These are phyloP conservation scores for Geopemphigus sp. DNA, from an alignment of 1,140 invertebrate genomes.

Conservation along the genomic window DNA sequence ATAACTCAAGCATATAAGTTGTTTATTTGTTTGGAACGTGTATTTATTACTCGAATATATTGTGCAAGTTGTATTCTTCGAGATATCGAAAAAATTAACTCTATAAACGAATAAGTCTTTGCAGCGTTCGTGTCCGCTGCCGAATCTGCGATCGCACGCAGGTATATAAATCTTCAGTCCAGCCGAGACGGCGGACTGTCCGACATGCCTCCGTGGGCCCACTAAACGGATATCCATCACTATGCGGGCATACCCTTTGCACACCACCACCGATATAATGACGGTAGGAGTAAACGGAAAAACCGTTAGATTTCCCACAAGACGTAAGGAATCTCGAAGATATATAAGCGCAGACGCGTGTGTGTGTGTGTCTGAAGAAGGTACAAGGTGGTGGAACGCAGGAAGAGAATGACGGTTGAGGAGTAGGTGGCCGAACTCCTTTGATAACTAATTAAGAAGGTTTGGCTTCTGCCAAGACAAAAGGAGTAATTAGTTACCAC, in stretches of 20 bases:
- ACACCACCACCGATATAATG: not conserved
- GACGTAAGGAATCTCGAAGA: conserved; percentile 17
- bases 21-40: too few species aligned
- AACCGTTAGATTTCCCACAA: conserved; percentile 47
- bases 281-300: not conserved
- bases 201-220: not conserved
- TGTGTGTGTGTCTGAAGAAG: not conserved
- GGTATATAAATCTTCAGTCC: conserved; percentile 2
- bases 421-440: conserved; percentile 33
- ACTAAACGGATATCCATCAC: conserved; percentile 40
- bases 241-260: not conserved
- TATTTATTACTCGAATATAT: too few species aligned
- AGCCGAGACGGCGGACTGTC: conserved; percentile 1
- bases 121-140: not conserved
- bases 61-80: too few species aligned
- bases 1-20: too few species aligned
- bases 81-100: conserved; percentile 3
- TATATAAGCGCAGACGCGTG: not conserved
- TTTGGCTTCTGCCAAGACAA: conserved; percentile 48
- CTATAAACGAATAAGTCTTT: not conserved
- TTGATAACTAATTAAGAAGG: conserved; percentile 50
- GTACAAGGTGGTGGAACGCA: not conserved
- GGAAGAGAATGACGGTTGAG: too few species aligned
- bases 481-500: conserved; percentile 45
- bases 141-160: not conserved